Evolutionary conservation across 2,797 vertebrate genomes (phyloP).

Genomic region (Scolopax rusticola): DNA sequence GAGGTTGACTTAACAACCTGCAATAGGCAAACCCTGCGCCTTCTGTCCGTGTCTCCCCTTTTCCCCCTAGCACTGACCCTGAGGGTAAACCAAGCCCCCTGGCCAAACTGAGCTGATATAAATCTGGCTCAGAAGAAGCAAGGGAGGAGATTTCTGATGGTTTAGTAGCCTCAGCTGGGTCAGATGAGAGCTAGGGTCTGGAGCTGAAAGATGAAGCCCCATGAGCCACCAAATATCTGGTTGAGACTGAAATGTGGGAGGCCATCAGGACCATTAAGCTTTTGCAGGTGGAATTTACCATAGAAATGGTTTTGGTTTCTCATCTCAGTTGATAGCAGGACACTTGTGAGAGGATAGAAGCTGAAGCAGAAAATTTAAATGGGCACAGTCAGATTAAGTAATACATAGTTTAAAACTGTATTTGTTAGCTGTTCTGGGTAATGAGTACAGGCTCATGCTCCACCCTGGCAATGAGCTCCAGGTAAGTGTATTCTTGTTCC

Average conservation of each 20-base stretch:
- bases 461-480: neutral
- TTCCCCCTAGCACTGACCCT: neutral
- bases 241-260: neutral
- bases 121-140: neutral
- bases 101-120: neutral
- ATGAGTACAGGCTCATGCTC: neutral
- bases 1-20: neutral
- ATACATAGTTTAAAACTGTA: neutral
- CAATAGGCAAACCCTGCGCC: neutral
- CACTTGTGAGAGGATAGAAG: neutral
- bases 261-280: accelerated
- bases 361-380: neutral
- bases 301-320: neutral
- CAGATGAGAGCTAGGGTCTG: neutral
- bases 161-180: neutral
- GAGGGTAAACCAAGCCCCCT: no score
- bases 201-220: neutral
- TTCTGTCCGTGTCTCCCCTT: neutral
- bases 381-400: neutral
- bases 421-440: neutral
- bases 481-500: neutral
- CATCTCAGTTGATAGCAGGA: neutral
- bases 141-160: neutral
- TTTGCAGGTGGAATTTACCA: neutral
- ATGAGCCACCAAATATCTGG: neutral